phyloP scores from a whole-genome alignment of 2,797 vertebrate species.

The Chelonia mydas region DNA sequence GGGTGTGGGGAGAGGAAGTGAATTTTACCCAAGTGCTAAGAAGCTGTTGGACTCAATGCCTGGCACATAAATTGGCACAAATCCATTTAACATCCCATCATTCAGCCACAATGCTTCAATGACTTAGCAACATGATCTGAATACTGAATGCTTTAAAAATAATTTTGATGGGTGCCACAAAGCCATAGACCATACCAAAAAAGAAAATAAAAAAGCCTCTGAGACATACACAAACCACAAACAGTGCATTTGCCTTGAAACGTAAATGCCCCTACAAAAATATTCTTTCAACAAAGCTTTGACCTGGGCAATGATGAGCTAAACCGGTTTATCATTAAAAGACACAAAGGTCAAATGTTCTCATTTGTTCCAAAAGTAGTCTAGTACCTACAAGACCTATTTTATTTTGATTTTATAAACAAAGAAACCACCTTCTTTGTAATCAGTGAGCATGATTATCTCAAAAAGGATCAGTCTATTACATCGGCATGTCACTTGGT shows the following conservation, averaged over 20 bases:
- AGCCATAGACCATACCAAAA: slow-evolving; percentile 24
- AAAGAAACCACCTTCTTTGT: neutral
- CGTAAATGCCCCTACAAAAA: neutral
- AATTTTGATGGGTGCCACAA: slow-evolving; percentile 52
- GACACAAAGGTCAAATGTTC: neutral
- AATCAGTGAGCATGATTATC: neutral
- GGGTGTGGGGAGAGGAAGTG: neutral
- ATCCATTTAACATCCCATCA: slow-evolving; percentile 59
- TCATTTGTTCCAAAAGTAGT: neutral
- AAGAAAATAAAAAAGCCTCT: neutral
- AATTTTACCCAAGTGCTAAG: slow-evolving; percentile 32
- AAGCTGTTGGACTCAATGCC: slow-evolving; percentile 29
- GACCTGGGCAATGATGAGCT: neutral
- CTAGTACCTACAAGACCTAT: neutral
- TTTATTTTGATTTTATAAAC: neutral
- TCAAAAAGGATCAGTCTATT: neutral
- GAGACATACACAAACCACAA: neutral
- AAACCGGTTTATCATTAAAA: rapidly evolving
- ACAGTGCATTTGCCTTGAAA: neutral
- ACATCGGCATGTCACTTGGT: neutral
- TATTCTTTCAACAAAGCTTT: neutral
- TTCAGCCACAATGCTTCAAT: slow-evolving; percentile 57
- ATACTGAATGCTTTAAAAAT: slow-evolving; percentile 37
- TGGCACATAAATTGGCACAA: slow-evolving; percentile 56
- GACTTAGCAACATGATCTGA: slow-evolving; percentile 55